Base-by-base conservation (phyloP, 2,797 vertebrate genomes). In the Chromobotia macracanthus region DNA sequence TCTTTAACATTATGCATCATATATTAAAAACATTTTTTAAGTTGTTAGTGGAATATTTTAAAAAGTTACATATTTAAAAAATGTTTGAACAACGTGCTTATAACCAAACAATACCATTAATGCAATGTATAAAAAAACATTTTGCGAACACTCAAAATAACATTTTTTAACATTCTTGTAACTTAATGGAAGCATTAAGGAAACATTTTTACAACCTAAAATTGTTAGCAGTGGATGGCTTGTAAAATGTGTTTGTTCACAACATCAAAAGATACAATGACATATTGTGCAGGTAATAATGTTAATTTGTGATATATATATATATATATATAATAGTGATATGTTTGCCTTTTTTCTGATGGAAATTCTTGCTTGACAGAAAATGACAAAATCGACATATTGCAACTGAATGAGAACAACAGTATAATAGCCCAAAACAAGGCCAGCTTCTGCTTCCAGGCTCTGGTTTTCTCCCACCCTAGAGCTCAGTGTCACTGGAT, bases 401-500 rank as follows among this genome's bases (percentile, higher is more conserved):
- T 89, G 3, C 75, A 91, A 72, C 84, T 95, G 74, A 84, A 86
- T 56, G 85, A 93, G 51, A 86, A 83, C 7, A 80, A 69, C 77
- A 83, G 31, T n/a, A 83, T 96, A 84, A 79, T 86, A 77, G 87
- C 90, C 78, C 81, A 87, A 76, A 69, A 87, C 0, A 85, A 88
- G 5, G 85, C 90, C 66, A 70, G 48, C 7, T 90, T 93, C 86
- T 96, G 95, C 87, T 90, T 98, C 73, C 83, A 93, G 70, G 92
- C 94, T 78, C 86, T 51, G 58, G 92, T 98, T 74, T 93, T 88
- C 82, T 94, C 96, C 5, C 93, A 95, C 72, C 96, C 95, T 51
- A 87, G 89, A 66, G 93, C 94, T 50, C 88, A 89, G 68, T 98
- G 97, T 66, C 83, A 76, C 2, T 99, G 97, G 97, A 86, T 93